Conservation (phyloP, 1,140 invertebrate species). For the Euwallacea fornicatus region DNA sequence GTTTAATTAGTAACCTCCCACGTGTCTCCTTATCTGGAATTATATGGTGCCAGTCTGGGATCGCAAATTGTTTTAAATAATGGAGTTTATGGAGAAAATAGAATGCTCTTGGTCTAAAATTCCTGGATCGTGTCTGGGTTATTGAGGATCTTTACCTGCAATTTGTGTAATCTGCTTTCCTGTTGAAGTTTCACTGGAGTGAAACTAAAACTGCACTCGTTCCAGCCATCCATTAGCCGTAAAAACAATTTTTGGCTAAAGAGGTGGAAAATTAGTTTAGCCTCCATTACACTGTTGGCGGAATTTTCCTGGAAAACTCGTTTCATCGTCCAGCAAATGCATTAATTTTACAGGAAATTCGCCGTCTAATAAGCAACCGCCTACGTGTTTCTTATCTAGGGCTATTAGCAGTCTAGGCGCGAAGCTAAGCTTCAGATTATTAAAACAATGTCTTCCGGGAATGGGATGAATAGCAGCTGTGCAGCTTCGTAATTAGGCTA, state of each 20-base stretch:
- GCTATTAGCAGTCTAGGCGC: constrained; percentile 16
- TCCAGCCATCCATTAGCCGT: too few relatives aligned
- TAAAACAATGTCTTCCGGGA: constrained; percentile 4
- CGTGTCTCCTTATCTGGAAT: too few relatives aligned
- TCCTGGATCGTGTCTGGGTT: too few relatives aligned
- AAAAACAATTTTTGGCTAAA: neutral
- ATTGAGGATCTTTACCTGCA: too few relatives aligned
- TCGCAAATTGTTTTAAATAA: too few relatives aligned
- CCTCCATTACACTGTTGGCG: neutral
- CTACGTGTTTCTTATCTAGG: constrained; percentile 15
- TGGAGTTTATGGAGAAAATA: too few relatives aligned
- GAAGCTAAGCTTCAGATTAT: constrained; percentile 12
- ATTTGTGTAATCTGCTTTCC: too few relatives aligned
- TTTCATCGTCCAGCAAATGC: constrained; percentile 7
- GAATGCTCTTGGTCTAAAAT: too few relatives aligned
- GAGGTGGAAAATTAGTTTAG: constrained; percentile 2
- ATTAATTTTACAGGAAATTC: constrained; percentile 11
- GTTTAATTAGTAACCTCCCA: too few relatives aligned
- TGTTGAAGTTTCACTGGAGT: too few relatives aligned
- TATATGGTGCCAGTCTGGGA: too few relatives aligned
- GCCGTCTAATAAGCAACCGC: constrained; percentile 13
- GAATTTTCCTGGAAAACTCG: neutral
- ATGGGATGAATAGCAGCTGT: constrained; percentile 5
- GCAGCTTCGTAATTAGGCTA: neutral
- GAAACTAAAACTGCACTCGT: too few relatives aligned